A percentile compares a stretch with the other conserved stretches of the same genome.
Conservation (phyloP, 1,140 invertebrate species). For the Pogonognathellus flavescens region DNA sequence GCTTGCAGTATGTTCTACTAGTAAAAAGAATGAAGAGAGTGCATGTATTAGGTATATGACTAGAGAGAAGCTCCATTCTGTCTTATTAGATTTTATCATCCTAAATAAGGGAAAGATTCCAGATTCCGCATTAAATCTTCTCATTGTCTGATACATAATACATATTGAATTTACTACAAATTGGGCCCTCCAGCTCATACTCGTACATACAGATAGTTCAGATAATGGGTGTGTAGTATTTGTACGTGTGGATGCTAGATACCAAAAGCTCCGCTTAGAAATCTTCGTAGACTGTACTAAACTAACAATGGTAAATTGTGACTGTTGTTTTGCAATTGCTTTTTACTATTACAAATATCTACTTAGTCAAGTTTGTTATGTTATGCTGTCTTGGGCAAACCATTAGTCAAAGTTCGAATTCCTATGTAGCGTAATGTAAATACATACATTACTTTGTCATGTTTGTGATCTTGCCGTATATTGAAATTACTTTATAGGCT, state of each 20-base stretch:
- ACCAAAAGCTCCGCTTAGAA: neutral
- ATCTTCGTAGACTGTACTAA: neutral
- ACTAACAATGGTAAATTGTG: slow-evolving; percentile 37
- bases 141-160: slow-evolving; percentile 48
- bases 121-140: slow-evolving; percentile 59
- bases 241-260: neutral
- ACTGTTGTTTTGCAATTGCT: slow-evolving; percentile 25
- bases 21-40: neutral
- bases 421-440: slow-evolving; percentile 3
- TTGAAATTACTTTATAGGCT: neutral
- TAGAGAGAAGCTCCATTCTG: slow-evolving; percentile 10
- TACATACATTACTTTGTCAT: neutral
- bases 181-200: slow-evolving; percentile 8
- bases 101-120: slow-evolving; percentile 60
- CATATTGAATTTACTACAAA: slow-evolving; percentile 45
- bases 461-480: slow-evolving; percentile 18
- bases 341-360: neutral
- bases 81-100: slow-evolving; percentile 61
- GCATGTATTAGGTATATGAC: neutral
- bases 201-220: neutral
- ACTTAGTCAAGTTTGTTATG: slow-evolving; percentile 15
- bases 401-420: slow-evolving; percentile 46
- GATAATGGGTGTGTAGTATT: neutral
- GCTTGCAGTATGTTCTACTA: neutral
- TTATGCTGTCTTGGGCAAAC: neutral